Evolutionary conservation across 2,888 invertebrate species (phyloP).

Genomic region (Troides aeacus): DNA sequence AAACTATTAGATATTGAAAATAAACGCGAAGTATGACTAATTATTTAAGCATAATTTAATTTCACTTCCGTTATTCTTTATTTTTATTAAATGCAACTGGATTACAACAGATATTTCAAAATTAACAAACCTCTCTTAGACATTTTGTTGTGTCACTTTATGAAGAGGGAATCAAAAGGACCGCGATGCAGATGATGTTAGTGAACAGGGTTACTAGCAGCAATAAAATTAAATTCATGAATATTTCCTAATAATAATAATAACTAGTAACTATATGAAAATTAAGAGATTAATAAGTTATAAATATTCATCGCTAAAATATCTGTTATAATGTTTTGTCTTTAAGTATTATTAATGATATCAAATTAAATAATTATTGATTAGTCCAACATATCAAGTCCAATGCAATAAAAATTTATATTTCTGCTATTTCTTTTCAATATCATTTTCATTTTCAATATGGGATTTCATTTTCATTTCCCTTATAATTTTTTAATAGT

Average conservation of each 20-base stretch:
- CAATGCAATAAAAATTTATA: too few species aligned
- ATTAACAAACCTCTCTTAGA: constrained; percentile 83
- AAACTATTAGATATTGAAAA: constrained; percentile 47
- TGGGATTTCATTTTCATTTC: too few species aligned
- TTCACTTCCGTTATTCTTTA: constrained; percentile 39
- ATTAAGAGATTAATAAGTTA: not conserved
- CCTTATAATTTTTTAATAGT: too few species aligned
- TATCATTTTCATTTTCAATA: too few species aligned
- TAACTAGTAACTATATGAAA: not conserved
- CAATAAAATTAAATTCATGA: not conserved
- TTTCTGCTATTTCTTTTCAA: too few species aligned
- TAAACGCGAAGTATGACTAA: constrained; percentile 46
- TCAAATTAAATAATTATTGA: too few species aligned
- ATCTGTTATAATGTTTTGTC: too few species aligned
- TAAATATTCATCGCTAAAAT: too few species aligned
- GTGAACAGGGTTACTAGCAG: constrained; percentile 9
- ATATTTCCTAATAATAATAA: not conserved
- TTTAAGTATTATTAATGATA: too few species aligned
- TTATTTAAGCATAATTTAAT: constrained; percentile 34
- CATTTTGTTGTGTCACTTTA: constrained; percentile 82
- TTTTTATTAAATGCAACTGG: constrained; percentile 48
- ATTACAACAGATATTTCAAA: constrained; percentile 71
- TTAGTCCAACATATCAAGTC: too few species aligned
- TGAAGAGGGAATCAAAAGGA: constrained; percentile 69
- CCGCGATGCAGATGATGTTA: constrained; percentile 50